Conservation (phyloP, 2,797 vertebrate genomes). For the Eulemur rubriventer region DNA sequence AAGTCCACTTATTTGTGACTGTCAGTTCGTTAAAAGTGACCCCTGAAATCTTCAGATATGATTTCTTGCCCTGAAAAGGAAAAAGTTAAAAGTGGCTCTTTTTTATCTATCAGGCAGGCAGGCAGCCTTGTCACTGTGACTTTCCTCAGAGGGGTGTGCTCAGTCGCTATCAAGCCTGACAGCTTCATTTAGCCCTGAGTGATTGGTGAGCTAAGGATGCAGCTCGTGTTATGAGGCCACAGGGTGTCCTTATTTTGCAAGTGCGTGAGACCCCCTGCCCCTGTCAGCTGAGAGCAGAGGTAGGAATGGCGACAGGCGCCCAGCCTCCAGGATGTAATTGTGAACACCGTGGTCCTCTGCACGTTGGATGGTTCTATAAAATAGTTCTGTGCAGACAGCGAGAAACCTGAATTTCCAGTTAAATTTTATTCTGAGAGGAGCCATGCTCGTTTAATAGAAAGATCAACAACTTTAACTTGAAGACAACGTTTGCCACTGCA, state of each 20-base stretch:
- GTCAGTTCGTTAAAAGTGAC: neutral
- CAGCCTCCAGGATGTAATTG: neutral
- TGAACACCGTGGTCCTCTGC: neutral
- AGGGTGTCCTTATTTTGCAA: neutral
- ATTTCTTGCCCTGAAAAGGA: neutral
- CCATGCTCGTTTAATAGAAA: neutral
- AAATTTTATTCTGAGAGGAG: neutral
- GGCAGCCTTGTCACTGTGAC: neutral
- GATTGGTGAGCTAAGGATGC: neutral
- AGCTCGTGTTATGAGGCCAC: neutral
- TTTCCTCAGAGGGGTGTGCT: neutral
- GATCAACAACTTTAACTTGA: neutral
- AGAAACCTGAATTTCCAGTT: neutral
- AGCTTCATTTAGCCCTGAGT: neutral
- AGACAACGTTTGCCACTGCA: neutral
- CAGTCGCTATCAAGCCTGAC: neutral
- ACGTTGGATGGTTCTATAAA: neutral
- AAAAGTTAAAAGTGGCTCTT: neutral
- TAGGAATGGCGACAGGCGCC: no score
- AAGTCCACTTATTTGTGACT: neutral
- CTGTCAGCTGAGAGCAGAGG: neutral
- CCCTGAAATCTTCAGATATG: neutral
- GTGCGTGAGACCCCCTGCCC: neutral
- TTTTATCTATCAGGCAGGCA: neutral
- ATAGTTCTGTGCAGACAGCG: neutral